phyloP scores from a whole-genome alignment of 2,113 vertebrate species.

The Scomber japonicus region DNA sequence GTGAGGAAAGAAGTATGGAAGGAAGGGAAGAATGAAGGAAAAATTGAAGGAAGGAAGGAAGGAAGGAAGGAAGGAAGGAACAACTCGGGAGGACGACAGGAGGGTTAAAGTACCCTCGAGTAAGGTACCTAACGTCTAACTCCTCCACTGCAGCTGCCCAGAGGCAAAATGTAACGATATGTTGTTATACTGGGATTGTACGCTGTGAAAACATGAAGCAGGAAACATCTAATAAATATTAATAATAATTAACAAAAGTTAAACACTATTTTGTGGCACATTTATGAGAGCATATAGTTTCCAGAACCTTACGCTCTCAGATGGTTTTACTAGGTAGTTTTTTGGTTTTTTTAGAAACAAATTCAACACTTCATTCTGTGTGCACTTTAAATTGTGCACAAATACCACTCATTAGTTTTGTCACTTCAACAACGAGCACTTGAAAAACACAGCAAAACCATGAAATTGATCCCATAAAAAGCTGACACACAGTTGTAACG shows the following conservation, averaged over 20 bases:
- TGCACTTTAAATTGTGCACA: slow-evolving; percentile 32
- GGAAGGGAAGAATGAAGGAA: too few species aligned
- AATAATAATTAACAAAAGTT: background rate
- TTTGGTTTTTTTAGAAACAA: slow-evolving; percentile 24
- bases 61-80: too few species aligned
- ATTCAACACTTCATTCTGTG: background rate
- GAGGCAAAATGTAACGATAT: background rate
- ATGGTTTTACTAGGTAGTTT: slow-evolving; percentile 14
- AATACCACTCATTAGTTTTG: background rate
- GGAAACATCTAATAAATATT: slow-evolving; percentile 16
- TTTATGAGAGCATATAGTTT: slow-evolving; percentile 41
- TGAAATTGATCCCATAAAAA: too few species aligned
- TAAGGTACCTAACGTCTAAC: background rate
- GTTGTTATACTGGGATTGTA: background rate
- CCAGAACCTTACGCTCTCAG: slow-evolving; percentile 26
- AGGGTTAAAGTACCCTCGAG: background rate
- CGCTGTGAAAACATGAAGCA: background rate
- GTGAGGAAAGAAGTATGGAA: too few species aligned
- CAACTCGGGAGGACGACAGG: too few species aligned
- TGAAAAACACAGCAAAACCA: slow-evolving; percentile 1
- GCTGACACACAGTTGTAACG: background rate
- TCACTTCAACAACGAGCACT: slow-evolving; percentile 2
- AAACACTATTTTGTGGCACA: slow-evolving; percentile 20
- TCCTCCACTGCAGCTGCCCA: background rate
- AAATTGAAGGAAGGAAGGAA: too few species aligned